Percentiles rank a stretch among this genome's conserved stretches.
Evolutionary conservation across 2,113 vertebrate species (phyloP).

Genomic region (Pterocles gutturalis): DNA sequence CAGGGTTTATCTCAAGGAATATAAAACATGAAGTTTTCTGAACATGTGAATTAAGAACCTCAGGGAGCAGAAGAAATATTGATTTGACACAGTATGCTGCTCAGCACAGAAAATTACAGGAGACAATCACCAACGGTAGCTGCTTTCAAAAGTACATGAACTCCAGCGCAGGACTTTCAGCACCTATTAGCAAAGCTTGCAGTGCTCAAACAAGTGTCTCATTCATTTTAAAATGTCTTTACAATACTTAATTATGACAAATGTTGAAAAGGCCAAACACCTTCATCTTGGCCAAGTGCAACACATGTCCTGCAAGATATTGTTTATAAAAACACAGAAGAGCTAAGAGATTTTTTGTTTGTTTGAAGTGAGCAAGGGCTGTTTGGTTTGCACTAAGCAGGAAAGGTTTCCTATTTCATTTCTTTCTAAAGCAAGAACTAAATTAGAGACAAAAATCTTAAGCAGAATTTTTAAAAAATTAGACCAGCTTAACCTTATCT

Average conservation of each 20-base stretch:
- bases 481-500: not conserved
- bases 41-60: conserved; percentile 67
- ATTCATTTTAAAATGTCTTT: not conserved
- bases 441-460: not conserved
- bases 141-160: not conserved
- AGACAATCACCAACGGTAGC: conserved; percentile 21
- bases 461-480: not conserved
- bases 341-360: not conserved
- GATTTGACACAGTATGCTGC: conserved; percentile 58
- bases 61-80: conserved; percentile 62
- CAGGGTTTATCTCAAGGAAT: conserved; percentile 39
- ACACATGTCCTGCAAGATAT: not conserved
- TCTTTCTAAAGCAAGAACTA: not conserved
- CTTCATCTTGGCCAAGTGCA: not conserved
- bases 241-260: not conserved
- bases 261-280: not conserved
- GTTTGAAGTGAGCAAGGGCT: not conserved
- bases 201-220: not conserved
- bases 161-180: not conserved
- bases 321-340: not conserved
- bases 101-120: conserved; percentile 36
- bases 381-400: not conserved
- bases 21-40: conserved; percentile 55
- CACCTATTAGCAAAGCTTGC: not conserved
- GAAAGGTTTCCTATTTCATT: not conserved